phyloP scores from a whole-genome alignment of 2,113 vertebrate genomes.

The Sula dactylatra region DNA sequence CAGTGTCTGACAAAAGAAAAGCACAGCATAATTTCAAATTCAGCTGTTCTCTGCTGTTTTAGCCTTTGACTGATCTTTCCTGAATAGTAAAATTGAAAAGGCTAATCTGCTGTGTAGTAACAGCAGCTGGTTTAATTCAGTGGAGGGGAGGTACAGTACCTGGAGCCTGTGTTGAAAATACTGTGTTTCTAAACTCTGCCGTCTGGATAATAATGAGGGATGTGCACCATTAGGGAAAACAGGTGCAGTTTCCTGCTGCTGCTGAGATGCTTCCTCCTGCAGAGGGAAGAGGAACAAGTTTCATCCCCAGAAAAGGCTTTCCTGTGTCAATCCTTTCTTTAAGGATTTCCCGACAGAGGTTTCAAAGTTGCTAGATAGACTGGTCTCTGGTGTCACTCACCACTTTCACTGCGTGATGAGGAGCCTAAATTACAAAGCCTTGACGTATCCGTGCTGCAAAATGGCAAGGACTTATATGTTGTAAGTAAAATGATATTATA shows the following conservation, averaged over 20 bases:
- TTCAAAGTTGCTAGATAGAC: neutral
- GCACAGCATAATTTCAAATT: neutral
- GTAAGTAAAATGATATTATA: neutral
- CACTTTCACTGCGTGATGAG: neutral
- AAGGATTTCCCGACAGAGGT: neutral
- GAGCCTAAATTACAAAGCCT: neutral
- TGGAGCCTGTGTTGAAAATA: slow-evolving; percentile 90
- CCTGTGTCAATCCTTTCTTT: neutral
- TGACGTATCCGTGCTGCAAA: neutral
- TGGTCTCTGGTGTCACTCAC: neutral
- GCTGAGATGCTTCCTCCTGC: slow-evolving; percentile 84
- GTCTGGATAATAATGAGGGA: slow-evolving; percentile 79
- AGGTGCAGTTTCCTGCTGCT: slow-evolving; percentile 80
- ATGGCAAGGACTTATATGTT: neutral
- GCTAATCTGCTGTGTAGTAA: neutral
- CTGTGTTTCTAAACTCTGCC: slow-evolving; percentile 91
- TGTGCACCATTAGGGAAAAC: slow-evolving; percentile 77
- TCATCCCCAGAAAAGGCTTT: neutral
- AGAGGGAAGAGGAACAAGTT: slow-evolving; percentile 13
- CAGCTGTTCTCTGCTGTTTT: neutral
- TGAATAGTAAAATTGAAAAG: neutral
- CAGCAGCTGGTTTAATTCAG: neutral
- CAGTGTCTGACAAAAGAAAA: neutral
- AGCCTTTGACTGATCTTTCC: neutral
- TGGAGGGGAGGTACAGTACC: slow-evolving; percentile 66